Base-by-base conservation (phyloP, 2,888 invertebrate genomes). In the Tipula lateralis region DNA sequence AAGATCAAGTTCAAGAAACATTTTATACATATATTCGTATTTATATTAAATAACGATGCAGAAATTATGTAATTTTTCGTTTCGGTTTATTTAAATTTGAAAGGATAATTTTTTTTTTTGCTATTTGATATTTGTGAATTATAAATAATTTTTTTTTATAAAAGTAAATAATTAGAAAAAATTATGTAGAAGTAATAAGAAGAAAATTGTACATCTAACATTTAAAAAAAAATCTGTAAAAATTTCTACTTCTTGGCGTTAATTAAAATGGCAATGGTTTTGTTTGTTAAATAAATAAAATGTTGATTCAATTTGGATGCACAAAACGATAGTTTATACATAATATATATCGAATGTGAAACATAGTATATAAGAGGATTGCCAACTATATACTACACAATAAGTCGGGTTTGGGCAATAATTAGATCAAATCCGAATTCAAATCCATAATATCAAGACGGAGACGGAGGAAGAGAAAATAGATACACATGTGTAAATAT, bases 81-180 rank as follows among this genome's bases (percentile, higher is more conserved):
- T 66, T 66, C 66, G 66, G 66, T 66, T 66, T 66, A 66, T 66
- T 66, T 66, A 66, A 66, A 66, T 66, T 66, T 66, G 66, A 66
- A 66, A 66, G 66, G 66, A 66, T 66, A 19, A 66, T 9, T 12
- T 66, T 24, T 16, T 50, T 50, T 24, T 16, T 50, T 50, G 16
- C 44, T 16, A 66, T 66, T 24, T 66, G 24, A 66, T 50, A 50
- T 50, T 50, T 50, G 44, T 50, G 44, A 50, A 16, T 50, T 50
- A 50, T 66, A 24, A n/a, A n/a, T n/a, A n/a, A n/a, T n/a, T n/a
- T n/a, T 66, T 66, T 66, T 19, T 66, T 66, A 66, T 24, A 66
- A 66, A 2, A 66, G 66, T 66, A 66, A 66, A 66, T 66, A 66
- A 13, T 66, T 16, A 50, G 44, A 50, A 50, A 50, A 36, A 36